Evolutionary conservation across 2,113 vertebrate genomes (phyloP).

Genomic region (Pelmatolapia mariae): DNA sequence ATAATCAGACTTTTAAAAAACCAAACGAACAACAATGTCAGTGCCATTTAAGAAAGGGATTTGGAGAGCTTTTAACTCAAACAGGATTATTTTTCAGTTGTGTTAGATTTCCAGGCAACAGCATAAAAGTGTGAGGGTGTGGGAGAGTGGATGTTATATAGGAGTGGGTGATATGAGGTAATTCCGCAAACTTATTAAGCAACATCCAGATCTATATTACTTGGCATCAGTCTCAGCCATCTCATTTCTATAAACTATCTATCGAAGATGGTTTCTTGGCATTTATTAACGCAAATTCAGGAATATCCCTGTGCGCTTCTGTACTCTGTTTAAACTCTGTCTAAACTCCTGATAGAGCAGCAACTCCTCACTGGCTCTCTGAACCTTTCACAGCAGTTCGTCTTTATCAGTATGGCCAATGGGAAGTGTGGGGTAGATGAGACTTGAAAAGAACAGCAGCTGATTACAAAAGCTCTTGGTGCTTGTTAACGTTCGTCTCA

Average conservation of each 20-base stretch:
- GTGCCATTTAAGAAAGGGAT: background rate
- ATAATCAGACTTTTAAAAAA: background rate
- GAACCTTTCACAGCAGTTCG: background rate
- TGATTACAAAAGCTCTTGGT: constrained; percentile 1
- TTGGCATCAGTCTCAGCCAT: constrained; percentile 4
- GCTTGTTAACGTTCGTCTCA: constrained; percentile 12
- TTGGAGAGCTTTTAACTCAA: background rate
- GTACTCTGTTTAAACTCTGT: background rate
- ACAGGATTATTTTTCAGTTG: background rate
- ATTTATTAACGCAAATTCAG: background rate
- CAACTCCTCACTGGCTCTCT: background rate
- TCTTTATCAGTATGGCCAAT: background rate
- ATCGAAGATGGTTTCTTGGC: constrained; percentile 18
- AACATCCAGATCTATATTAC: background rate
- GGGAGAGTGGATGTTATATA: background rate
- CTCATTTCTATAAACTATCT: constrained; percentile 10
- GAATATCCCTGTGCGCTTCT: background rate
- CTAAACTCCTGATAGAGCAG: background rate
- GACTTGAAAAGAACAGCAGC: constrained; percentile 1
- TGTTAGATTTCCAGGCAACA: background rate
- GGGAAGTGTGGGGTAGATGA: background rate
- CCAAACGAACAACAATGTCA: background rate
- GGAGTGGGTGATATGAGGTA: background rate
- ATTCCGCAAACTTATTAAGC: background rate
- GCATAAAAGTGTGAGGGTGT: background rate